Evolutionary conservation across 2,113 vertebrate species (phyloP), one percentile per base, ranked within the genome.

Genomic region (Corythornis madagascariensis): DNA sequence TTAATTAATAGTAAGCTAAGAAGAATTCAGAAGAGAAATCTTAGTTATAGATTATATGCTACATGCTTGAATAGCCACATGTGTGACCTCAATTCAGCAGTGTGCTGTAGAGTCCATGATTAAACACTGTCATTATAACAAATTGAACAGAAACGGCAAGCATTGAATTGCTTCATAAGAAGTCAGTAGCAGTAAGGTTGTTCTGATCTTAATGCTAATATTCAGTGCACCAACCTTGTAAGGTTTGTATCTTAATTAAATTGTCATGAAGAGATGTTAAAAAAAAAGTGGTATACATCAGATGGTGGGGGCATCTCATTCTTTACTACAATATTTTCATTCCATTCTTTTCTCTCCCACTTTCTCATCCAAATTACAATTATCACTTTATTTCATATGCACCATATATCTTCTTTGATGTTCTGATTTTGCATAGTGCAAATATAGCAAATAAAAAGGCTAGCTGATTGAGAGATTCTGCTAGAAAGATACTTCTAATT

Each of bases 41-140:
- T 95, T 95, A 88, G 97, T 96, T 97, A 97, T 96, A 97, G 97
- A 98, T 98, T 97, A 96, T 94, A 74, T 97, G 96, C 95, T 98
- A 65, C 88, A 96, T 98, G 97, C 96, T 97, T 97, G 96, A 95
- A 96, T 95, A 86, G 97, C 93, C 96, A 97, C 96, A 96, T 97
- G 97, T 97, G 96, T 98, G 98, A 98, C 98, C 97, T 98, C 97
- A 97, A 96, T 98, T 98, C 97, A 94, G 95, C 90, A 83, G 70
- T 45, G 31, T 92, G 94, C 96, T 94, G 88, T 89, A 48, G 94
- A 96, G 93, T 95, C 88, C 90, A 72, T 97, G 98, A 96, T 98
- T 97, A 97, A 96, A 96, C 96, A 95, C 96, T 97, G 97, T 98
- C 97, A 97, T 98, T 98, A 97, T 98, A 98, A 97, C 96, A 98